Conservation (phyloP, 2,113 vertebrate genomes). For the Brachyhypopomus gauderio region DNA sequence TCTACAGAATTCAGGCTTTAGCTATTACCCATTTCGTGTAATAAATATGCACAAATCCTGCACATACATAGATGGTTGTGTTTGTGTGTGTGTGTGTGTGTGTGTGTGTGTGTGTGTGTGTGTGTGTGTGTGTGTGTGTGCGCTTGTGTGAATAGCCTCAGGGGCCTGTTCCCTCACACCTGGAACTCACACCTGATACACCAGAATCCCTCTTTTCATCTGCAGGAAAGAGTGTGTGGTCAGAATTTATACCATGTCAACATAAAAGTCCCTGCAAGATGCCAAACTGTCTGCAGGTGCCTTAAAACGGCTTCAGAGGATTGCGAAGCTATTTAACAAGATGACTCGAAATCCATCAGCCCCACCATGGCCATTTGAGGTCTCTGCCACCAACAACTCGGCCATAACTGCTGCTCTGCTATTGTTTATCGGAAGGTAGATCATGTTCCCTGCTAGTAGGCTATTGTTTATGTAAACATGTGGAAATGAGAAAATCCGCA, state of each 20-base stretch:
- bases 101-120: conserved; percentile 11
- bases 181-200: conserved; percentile 42
- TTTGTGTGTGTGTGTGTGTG: conserved; percentile 8
- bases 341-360: conserved; percentile 40
- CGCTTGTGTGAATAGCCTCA: conserved; percentile 25
- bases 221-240: conserved; percentile 22
- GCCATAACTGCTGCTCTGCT: conserved; percentile 51
- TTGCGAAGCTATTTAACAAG: conserved; percentile 2
- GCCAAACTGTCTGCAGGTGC: not conserved
- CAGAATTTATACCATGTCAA: not conserved
- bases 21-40: too few species aligned
- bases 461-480: conserved; percentile 2
- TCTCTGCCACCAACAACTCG: conserved; percentile 17
- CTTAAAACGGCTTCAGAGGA: not conserved
- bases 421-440: conserved; percentile 45
- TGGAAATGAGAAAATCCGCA: not conserved
- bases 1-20: too few species aligned
- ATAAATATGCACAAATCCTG: too few species aligned
- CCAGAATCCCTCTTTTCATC: conserved; percentile 47
- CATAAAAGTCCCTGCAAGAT: not conserved
- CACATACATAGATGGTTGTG: too few species aligned
- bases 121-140: conserved; percentile 17
- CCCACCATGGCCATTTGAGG: conserved; percentile 16
- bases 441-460: not conserved
- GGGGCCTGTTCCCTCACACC: conserved; percentile 44